Conservation (phyloP, 2,888 invertebrate species). For the Tetragonula carbonaria region DNA sequence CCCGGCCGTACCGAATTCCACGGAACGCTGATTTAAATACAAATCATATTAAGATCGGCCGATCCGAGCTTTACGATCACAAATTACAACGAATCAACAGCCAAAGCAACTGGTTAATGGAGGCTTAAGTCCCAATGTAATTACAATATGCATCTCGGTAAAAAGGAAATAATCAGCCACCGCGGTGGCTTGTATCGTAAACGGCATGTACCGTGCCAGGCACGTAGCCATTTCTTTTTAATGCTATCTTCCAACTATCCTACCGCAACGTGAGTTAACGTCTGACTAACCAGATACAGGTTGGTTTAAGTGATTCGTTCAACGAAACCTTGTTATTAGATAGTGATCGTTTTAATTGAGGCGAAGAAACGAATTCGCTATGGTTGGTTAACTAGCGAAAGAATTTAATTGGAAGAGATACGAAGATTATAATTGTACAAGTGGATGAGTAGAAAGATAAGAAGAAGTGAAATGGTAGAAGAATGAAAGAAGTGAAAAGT, state of each 20-base stretch:
- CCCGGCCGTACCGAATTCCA: slow-evolving; percentile 33
- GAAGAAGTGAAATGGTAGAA: not conserved
- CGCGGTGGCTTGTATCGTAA: slow-evolving; percentile 5
- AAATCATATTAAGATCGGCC: slow-evolving; percentile 44
- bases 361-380: not conserved
- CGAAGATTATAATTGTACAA: not conserved
- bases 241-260: not conserved
- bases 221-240: not conserved
- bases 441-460: not conserved
- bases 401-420: not conserved
- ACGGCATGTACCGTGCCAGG: not conserved
- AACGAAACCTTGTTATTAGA: slow-evolving; percentile 3
- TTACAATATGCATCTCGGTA: slow-evolving; percentile 26
- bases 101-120: slow-evolving; percentile 25
- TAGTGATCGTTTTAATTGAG: not conserved
- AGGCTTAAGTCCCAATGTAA: slow-evolving; percentile 49
- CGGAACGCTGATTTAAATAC: slow-evolving; percentile 48
- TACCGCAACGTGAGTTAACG: not conserved
- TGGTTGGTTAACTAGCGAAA: not conserved
- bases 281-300: not conserved
- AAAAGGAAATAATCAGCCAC: not conserved
- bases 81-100: slow-evolving; percentile 52
- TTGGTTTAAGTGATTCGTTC: not conserved
- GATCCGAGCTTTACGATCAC: slow-evolving; percentile 47
- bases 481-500: too few species aligned